A percentile compares a stretch with the other conserved stretches of the same genome.
Conservation (phyloP, 2,888 invertebrate species). For the Eueremaeus valkanovi region DNA sequence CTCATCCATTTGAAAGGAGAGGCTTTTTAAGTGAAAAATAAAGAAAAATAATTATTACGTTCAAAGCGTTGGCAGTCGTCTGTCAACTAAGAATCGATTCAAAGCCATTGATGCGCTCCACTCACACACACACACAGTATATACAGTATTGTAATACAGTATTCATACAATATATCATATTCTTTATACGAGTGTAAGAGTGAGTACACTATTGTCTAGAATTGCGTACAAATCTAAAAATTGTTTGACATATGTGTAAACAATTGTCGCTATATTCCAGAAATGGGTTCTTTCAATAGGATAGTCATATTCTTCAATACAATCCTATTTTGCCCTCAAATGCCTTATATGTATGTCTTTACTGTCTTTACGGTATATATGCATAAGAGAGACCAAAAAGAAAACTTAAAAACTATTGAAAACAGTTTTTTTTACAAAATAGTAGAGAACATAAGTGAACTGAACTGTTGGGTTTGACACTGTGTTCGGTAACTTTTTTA, state of each 20-base stretch:
- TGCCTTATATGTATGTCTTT: background rate
- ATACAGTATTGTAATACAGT: background rate
- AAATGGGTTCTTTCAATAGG: constrained; percentile 19
- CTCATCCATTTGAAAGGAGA: background rate
- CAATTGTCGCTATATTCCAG: constrained; percentile 13
- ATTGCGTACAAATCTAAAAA: background rate
- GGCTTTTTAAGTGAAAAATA: background rate
- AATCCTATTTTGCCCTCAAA: constrained; percentile 20
- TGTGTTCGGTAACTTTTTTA: constrained; percentile 12
- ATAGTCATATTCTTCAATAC: constrained; percentile 13
- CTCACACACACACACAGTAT: background rate
- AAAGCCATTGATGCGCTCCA: constrained; percentile 16
- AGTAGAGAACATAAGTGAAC: background rate
- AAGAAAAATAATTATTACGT: constrained; percentile 5
- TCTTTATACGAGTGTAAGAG: background rate
- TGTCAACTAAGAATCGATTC: background rate
- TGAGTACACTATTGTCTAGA: background rate
- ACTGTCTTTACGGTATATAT: background rate
- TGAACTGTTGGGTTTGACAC: constrained; percentile 28
- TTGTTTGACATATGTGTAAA: constrained; percentile 11
- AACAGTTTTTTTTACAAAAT: background rate
- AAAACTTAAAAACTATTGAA: background rate
- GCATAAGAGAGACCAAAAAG: background rate
- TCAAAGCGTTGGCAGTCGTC: constrained; percentile 31
- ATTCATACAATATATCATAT: background rate